Conservation (phyloP, 1,140 invertebrate genomes). For the Pollicipes pollicipes region DNA sequence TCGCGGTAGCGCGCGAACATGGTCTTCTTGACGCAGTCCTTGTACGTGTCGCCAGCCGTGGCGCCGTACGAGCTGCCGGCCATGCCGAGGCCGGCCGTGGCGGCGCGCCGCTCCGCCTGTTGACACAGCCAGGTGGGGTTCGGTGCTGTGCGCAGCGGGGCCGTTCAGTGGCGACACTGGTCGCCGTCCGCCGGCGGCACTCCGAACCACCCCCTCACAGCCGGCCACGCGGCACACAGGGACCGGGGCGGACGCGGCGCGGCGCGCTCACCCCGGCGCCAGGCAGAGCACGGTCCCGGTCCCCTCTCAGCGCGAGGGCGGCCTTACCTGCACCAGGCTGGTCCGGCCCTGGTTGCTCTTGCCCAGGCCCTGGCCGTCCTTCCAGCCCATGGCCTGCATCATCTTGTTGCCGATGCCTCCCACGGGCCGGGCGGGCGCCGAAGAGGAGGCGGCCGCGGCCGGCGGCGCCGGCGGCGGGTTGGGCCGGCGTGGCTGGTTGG, state of each 20-base stretch:
- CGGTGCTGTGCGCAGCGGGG: not conserved
- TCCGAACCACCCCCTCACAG: not conserved
- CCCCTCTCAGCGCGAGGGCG: constrained; percentile 9
- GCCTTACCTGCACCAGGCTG: constrained; percentile 61
- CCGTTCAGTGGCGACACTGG: not conserved
- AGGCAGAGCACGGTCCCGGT: not conserved
- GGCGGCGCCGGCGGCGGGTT: constrained; percentile 44
- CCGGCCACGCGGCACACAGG: constrained; percentile 4
- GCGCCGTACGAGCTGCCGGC: constrained; percentile 51
- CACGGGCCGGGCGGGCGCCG: not conserved
- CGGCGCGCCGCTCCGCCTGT: constrained; percentile 41
- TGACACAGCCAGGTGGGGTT: constrained; percentile 14
- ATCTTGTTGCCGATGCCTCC: constrained; percentile 63
- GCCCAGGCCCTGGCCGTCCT: constrained; percentile 83
- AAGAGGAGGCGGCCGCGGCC: not conserved
- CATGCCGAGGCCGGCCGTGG: constrained; percentile 52
- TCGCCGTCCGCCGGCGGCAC: not conserved
- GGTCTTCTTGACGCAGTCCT: constrained; percentile 79
- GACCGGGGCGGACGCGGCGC: no score
- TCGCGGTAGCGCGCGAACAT: constrained; percentile 69
- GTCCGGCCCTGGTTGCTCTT: constrained; percentile 83
- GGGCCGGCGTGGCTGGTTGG: constrained; percentile 55
- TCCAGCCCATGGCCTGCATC: constrained; percentile 98
- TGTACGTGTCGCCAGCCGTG: constrained; percentile 64
- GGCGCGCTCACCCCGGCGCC: not conserved